phyloP scores from a whole-genome alignment of 2,113 vertebrate species.

The Passer domesticus region DNA sequence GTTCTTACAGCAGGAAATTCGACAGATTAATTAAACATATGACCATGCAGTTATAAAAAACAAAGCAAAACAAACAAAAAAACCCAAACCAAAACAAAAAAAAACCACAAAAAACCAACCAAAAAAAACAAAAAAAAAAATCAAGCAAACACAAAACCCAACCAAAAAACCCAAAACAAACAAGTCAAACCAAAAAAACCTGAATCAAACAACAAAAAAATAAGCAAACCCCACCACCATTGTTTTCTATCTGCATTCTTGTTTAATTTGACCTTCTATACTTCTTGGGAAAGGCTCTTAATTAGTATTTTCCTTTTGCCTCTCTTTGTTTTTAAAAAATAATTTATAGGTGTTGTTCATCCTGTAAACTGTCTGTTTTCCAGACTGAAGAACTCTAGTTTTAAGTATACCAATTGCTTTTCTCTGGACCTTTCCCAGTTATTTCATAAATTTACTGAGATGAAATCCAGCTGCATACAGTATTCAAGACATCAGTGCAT shows the following conservation, averaged over 20 bases:
- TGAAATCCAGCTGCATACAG: neutral
- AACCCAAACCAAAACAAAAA: neutral
- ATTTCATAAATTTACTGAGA: neutral
- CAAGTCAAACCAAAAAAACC: neutral
- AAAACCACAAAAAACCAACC: too few relatives aligned
- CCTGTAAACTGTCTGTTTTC: neutral
- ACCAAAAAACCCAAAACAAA: neutral
- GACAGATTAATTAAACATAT: neutral
- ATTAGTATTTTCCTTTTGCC: neutral
- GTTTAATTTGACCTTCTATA: neutral
- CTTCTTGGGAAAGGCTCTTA: neutral
- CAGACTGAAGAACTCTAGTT: neutral
- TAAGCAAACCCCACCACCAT: neutral
- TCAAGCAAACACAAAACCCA: too few relatives aligned
- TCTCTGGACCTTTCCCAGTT: neutral
- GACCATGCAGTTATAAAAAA: too few relatives aligned
- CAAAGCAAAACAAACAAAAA: neutral
- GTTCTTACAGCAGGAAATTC: neutral
- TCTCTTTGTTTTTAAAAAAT: rapidly evolving
- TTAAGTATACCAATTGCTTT: neutral
- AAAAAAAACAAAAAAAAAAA: neutral
- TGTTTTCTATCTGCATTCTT: neutral
- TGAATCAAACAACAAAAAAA: neutral
- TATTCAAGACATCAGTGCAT: neutral
- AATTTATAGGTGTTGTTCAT: neutral